phyloP scores from a whole-genome alignment of 2,888 invertebrate species.

The Epirrita christyi region DNA sequence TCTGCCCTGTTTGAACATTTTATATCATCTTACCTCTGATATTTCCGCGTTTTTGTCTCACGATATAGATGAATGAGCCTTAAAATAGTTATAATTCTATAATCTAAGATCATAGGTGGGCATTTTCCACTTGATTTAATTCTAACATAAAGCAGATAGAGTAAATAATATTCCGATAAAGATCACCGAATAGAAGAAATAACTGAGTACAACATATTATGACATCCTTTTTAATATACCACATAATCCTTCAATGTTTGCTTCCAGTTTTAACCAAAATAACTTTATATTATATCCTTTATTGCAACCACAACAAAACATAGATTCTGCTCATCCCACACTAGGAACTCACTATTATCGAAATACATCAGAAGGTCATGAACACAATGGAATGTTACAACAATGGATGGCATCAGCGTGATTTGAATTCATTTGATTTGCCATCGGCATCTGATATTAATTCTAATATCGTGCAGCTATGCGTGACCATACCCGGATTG shows the following conservation, averaged over 20 bases:
- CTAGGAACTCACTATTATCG: slow-evolving; percentile 37
- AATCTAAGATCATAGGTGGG: not conserved
- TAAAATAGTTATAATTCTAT: not conserved
- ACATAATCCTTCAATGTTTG: not conserved
- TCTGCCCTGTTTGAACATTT: not conserved
- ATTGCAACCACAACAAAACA: slow-evolving; percentile 33
- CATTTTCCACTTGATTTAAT: too few species aligned
- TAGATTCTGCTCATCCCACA: slow-evolving; percentile 47
- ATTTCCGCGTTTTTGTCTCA: not conserved
- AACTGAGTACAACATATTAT: too few species aligned
- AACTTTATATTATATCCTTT: not conserved
- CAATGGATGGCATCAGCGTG: slow-evolving; percentile 65
- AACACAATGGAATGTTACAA: slow-evolving; percentile 69
- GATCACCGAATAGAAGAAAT: too few species aligned
- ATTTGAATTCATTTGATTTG: slow-evolving; percentile 61
- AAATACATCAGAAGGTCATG: slow-evolving; percentile 66
- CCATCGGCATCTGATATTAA: slow-evolving; percentile 47
- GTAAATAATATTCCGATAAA: too few species aligned
- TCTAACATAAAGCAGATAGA: too few species aligned
- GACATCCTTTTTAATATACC: too few species aligned
- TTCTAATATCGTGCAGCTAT: slow-evolving; percentile 39
- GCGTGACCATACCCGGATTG: slow-evolving; percentile 32
- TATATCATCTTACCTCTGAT: not conserved
- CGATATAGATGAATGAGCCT: not conserved
- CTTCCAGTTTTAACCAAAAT: not conserved